Evolutionary conservation across 2,113 vertebrate genomes (phyloP), one percentile per base, ranked within the genome.

Genomic region (Macrotus californicus): DNA sequence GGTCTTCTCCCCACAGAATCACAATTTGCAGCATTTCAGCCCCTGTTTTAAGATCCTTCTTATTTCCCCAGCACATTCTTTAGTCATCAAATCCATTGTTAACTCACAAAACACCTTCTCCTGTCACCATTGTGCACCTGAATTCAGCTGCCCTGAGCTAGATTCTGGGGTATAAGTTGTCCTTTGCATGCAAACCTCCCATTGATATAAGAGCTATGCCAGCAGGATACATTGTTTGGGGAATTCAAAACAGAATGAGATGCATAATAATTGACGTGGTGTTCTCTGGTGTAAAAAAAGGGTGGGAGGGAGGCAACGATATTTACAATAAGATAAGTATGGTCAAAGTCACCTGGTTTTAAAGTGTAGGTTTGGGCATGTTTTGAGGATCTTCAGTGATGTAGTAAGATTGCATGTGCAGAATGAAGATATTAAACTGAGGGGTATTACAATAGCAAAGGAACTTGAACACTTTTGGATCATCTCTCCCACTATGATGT

Each of bases 61-160:
- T 91, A 19, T 82, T 93, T 81, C 8, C 29, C n/a, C 31, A 91
- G 83, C 43, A 94, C 31, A 79, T 36, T 82, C n/a, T 12, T 76
- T 52, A 94, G 36, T 82, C 46, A 96, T 52, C 85, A 67, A 72
- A 85, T 82, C 92, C 8, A 39, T 59, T 67, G 61, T 79, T 43
- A 77, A 82, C 19, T 64, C 52, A n/a, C 43, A 19, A 24, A 50
- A 43, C 14, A 36, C 3, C 46, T 77, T 52, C 36, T 7, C 29
- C 19, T 22, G 10, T 56, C 59, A 59, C 10, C 31, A 72, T 3
- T 6, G 14, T 31, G 54, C 29, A n/a, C 1, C 14, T 15, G 1
- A 39, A 67, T 61, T 50, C 43, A 76, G 34, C 5, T 29, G 6
- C 14, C 15, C 31, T 43, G 22, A 76, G n/a, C 3, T 36, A 66